phyloP scores from a whole-genome alignment of 1,140 invertebrate species.

The Orius laevigatus region DNA sequence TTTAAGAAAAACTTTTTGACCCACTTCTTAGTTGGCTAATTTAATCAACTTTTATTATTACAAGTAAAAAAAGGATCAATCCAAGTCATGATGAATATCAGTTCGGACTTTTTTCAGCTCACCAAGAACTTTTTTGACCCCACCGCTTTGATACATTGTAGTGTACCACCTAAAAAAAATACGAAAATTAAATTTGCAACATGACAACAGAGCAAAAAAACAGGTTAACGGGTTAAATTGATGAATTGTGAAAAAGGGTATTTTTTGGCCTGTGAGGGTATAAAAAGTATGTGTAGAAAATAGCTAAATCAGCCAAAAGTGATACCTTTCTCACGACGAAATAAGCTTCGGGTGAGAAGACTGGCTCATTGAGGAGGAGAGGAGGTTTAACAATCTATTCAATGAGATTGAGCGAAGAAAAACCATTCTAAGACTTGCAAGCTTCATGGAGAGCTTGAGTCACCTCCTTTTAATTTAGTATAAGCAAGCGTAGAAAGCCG shows the following conservation, averaged over 20 bases:
- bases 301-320: conserved; percentile 52
- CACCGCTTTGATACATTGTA: conserved; percentile 48
- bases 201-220: too few relatives aligned
- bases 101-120: too few relatives aligned
- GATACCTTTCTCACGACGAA: conserved; percentile 56
- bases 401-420: conserved; percentile 38
- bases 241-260: too few relatives aligned
- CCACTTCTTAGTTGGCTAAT: too few relatives aligned
- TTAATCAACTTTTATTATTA: too few relatives aligned
- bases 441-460: conserved; percentile 30
- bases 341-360: conserved; percentile 44
- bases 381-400: too few relatives aligned
- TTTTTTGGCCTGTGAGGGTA: too few relatives aligned
- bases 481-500: conserved; percentile 43
- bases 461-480: conserved; percentile 34
- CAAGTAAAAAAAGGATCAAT: too few relatives aligned
- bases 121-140: conserved; percentile 33
- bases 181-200: too few relatives aligned
- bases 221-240: too few relatives aligned
- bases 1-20: too few relatives aligned
- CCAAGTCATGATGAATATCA: too few relatives aligned
- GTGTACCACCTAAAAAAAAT: conserved; percentile 66
- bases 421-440: conserved; percentile 52
- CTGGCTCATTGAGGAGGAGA: conserved; percentile 37
- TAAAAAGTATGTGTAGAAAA: conserved; percentile 40